Percentiles rank a stretch among this genome's conserved stretches.
Evolutionary conservation across 1,140 invertebrate species (phyloP).

Genomic region (Trachymyrmex septentrionalis): DNA sequence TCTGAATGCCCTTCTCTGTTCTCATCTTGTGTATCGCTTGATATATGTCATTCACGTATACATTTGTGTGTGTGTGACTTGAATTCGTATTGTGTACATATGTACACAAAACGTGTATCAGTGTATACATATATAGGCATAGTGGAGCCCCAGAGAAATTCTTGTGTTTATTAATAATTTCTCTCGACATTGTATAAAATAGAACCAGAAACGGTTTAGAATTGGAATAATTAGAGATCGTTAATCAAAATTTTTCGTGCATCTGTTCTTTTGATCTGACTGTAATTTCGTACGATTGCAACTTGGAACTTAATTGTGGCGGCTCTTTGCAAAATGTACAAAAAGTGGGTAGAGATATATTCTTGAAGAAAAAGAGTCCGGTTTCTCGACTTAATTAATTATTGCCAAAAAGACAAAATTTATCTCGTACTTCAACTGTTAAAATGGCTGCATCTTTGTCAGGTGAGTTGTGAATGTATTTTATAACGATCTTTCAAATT

Average conservation of each 20-base stretch:
- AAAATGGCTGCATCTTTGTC: slow-evolving; percentile 54
- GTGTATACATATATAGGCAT: slow-evolving; percentile 18
- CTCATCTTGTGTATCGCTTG: too few species aligned
- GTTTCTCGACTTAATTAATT: neutral
- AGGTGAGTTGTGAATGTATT: slow-evolving; percentile 17
- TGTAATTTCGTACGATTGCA: neutral
- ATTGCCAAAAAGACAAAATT: neutral
- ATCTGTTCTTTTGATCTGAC: neutral
- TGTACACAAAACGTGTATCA: neutral
- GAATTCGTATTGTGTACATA: too few species aligned
- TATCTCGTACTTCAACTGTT: neutral
- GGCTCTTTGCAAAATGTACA: slow-evolving; percentile 1
- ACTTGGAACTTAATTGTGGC: neutral
- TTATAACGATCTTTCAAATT: neutral
- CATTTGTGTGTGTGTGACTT: too few species aligned
- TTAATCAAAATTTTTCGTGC: neutral
- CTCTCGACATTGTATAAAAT: neutral
- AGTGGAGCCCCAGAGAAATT: neutral
- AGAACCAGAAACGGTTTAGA: slow-evolving; percentile 6
- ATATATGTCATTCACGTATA: too few species aligned
- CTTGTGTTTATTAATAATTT: slow-evolving; percentile 58
- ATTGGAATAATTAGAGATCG: neutral
- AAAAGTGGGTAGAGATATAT: neutral
- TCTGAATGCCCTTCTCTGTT: too few species aligned
- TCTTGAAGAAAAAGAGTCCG: neutral